A percentile compares a stretch with the other conserved stretches of the same genome.
phyloP scores from a whole-genome alignment of 2,888 invertebrate species.

The Polyommatus icarus region DNA sequence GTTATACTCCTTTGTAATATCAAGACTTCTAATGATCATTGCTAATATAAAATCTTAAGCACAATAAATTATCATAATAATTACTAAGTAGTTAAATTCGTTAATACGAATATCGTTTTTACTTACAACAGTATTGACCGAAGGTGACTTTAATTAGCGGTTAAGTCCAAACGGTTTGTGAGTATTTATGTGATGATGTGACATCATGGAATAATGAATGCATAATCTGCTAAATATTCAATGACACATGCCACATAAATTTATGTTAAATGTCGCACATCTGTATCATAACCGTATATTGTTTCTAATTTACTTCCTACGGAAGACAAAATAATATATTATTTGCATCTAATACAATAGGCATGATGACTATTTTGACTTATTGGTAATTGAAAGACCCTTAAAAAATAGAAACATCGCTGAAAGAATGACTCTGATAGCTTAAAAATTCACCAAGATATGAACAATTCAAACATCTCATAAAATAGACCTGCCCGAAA shows the following conservation, averaged over 20 bases:
- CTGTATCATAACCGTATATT: not conserved
- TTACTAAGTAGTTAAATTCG: not conserved
- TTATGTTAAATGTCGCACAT: not conserved
- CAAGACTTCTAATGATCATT: too few species aligned
- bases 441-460: too few species aligned
- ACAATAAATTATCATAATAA: too few species aligned
- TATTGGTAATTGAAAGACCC: too few species aligned
- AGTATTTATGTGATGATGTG: conserved; percentile 4
- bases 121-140: not conserved
- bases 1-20: too few species aligned
- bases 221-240: conserved; percentile 13
- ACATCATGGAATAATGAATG: conserved; percentile 24
- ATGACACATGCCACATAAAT: conserved; percentile 4
- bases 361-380: too few species aligned
- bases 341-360: not conserved
- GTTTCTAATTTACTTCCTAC: not conserved
- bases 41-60: too few species aligned
- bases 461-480: too few species aligned
- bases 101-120: not conserved
- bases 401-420: too few species aligned
- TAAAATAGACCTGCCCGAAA: too few species aligned
- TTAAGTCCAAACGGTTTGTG: not conserved
- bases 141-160: too few species aligned
- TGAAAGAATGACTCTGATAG: too few species aligned
- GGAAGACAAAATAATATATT: not conserved